Evolutionary conservation across 2,888 invertebrate species (phyloP).

Genomic region (Cynaeus angustus): DNA sequence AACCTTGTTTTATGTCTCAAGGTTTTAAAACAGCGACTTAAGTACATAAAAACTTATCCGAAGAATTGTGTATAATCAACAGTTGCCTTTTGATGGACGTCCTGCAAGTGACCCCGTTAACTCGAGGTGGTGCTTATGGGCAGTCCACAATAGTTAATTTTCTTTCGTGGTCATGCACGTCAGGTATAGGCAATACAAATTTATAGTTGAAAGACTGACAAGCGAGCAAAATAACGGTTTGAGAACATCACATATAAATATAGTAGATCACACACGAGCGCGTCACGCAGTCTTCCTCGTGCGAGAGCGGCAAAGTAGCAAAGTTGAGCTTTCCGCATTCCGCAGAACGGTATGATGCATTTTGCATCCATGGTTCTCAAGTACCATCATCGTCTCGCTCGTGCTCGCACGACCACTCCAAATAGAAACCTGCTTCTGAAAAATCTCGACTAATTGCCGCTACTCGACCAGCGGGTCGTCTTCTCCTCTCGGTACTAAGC

Average conservation of each 20-base stretch:
- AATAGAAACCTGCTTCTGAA: slow-evolving; percentile 46
- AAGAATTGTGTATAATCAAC: slow-evolving; percentile 8
- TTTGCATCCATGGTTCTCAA: slow-evolving; percentile 36
- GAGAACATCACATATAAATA: slow-evolving; percentile 47
- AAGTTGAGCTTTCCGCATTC: slow-evolving; percentile 53
- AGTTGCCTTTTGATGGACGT: slow-evolving; percentile 24
- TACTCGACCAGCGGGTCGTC: slow-evolving; percentile 52
- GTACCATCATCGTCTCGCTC: slow-evolving; percentile 41
- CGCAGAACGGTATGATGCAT: slow-evolving; percentile 50
- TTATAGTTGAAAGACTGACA: slow-evolving; percentile 42
- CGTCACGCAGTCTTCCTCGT: slow-evolving; percentile 55
- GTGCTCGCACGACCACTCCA: slow-evolving; percentile 43
- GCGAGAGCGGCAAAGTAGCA: slow-evolving; percentile 29
- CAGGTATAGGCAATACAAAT: slow-evolving; percentile 47
- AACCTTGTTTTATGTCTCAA: slow-evolving; percentile 34
- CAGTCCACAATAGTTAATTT: slow-evolving; percentile 42
- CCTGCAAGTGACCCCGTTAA: slow-evolving; percentile 34
- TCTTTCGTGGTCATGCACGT: slow-evolving; percentile 35
- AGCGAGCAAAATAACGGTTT: slow-evolving; percentile 50
- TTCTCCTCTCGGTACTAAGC: slow-evolving; percentile 47
- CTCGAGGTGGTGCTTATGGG: slow-evolving; percentile 33
- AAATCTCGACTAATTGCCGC: slow-evolving; percentile 53
- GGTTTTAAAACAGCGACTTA: slow-evolving; percentile 10
- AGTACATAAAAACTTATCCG: slow-evolving; percentile 12
- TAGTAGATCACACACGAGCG: slow-evolving; percentile 57